Evolutionary conservation across 1,140 invertebrate genomes (phyloP).

Genomic region (Hestina assimilis): DNA sequence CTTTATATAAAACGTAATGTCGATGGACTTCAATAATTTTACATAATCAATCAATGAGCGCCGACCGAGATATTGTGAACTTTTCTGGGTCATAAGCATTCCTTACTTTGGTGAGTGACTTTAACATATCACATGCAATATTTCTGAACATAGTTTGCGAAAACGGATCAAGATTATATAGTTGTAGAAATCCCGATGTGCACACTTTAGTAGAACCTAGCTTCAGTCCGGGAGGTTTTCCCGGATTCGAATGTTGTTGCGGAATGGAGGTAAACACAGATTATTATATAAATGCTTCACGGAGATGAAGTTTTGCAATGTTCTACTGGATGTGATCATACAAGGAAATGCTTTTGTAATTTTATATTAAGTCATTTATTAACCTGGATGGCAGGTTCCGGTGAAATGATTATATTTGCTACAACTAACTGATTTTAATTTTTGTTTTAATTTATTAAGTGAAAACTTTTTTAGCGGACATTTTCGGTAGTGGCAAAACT

Average conservation of each 20-base stretch:
- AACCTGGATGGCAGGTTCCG: no score
- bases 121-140: background rate
- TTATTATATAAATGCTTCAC: no score
- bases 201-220: background rate
- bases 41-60: constrained; percentile 10
- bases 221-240: background rate
- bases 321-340: no score
- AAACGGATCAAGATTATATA: background rate
- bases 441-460: no score
- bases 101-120: background rate
- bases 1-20: background rate
- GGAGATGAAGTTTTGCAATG: no score
- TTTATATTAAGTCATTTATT: no score
- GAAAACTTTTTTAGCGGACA: no score
- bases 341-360: no score
- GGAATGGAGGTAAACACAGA: background rate
- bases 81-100: background rate
- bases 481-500: no score
- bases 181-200: background rate
- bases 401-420: no score
- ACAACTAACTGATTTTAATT: no score
- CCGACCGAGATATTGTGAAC: background rate
- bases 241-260: background rate
- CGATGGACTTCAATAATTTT: background rate
- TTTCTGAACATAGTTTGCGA: background rate